These are phyloP conservation scores for Frieseomelitta varia DNA, from an alignment of 1,140 invertebrate species.

Conservation along the genomic window DNA sequence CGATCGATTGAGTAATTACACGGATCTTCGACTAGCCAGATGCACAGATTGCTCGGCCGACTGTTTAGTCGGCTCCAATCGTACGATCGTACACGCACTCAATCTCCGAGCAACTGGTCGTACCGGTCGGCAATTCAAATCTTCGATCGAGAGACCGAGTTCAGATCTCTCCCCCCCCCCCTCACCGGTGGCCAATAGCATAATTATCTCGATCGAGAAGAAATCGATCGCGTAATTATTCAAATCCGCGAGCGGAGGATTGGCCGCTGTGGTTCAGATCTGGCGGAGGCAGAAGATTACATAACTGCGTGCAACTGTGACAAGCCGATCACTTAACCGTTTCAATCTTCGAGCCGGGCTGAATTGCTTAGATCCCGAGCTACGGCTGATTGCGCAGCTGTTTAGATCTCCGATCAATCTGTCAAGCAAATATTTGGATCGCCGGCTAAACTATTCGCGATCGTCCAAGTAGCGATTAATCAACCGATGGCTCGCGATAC, in stretches of 20 bases:
- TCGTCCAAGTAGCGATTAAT: conserved; percentile 19
- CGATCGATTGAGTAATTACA: conserved; percentile 2
- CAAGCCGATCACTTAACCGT: not conserved
- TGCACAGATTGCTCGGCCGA: not conserved
- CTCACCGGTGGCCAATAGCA: not conserved
- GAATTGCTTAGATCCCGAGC: conserved; percentile 10
- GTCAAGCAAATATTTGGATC: conserved; percentile 32
- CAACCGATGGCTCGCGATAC: not conserved
- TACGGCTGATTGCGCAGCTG: conserved; percentile 11
- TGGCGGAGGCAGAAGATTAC: not conserved
- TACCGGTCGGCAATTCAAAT: not conserved
- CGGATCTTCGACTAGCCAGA: conserved; percentile 2
- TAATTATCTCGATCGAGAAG: conserved; percentile 19
- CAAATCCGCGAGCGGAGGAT: not conserved
- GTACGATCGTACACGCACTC: not conserved
- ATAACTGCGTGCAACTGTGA: not conserved
- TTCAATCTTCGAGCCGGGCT: not conserved
- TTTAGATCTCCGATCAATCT: conserved; percentile 20
- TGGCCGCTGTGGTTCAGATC: not conserved
- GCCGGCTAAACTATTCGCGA: not conserved
- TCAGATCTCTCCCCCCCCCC: not conserved
- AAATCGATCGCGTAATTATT: conserved; percentile 21
- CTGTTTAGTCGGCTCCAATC: not conserved
- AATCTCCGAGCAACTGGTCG: not conserved
- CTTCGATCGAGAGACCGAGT: not conserved